phyloP scores from a whole-genome alignment of 2,888 invertebrate species.

The Scelioninae gen. 1 region DNA sequence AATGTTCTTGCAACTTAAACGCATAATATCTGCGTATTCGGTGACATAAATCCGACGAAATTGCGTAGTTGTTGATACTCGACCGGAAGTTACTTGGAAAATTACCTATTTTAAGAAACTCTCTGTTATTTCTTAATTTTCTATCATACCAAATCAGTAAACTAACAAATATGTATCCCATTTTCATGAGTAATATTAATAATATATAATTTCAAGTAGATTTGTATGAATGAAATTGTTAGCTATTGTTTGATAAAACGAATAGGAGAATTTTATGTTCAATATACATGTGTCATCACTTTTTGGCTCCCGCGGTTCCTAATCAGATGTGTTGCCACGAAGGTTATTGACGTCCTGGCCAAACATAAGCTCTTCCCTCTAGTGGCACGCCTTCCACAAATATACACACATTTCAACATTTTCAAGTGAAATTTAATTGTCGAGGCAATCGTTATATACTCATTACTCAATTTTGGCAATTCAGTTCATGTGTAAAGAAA shows the following conservation, averaged over 20 bases:
- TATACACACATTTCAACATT: constrained; percentile 32
- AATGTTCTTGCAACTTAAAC: constrained; percentile 26
- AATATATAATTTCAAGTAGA: no score
- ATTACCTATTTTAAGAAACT: not conserved
- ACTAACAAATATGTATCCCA: no score
- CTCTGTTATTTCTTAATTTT: no score
- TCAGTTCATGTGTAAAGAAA: constrained; percentile 18
- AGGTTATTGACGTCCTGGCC: constrained; percentile 44
- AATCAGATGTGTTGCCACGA: constrained; percentile 29
- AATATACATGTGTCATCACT: constrained; percentile 33
- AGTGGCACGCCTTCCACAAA: constrained; percentile 27
- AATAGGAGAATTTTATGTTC: constrained; percentile 33
- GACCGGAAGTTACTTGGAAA: constrained; percentile 6
- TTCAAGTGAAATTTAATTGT: constrained; percentile 42
- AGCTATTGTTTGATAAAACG: constrained; percentile 22
- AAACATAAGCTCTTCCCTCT: constrained; percentile 15
- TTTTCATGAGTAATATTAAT: no score
- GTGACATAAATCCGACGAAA: constrained; percentile 23
- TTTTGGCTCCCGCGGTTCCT: constrained; percentile 22
- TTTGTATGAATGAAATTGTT: constrained; percentile 30
- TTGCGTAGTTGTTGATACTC: constrained; percentile 38
- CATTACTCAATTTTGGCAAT: constrained; percentile 34
- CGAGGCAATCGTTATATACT: constrained; percentile 18
- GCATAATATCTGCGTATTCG: constrained; percentile 18
- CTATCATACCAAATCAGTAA: no score